These are phyloP conservation scores for Diaperis boleti DNA, from an alignment of 2,888 invertebrate species.

Conservation along the genomic window DNA sequence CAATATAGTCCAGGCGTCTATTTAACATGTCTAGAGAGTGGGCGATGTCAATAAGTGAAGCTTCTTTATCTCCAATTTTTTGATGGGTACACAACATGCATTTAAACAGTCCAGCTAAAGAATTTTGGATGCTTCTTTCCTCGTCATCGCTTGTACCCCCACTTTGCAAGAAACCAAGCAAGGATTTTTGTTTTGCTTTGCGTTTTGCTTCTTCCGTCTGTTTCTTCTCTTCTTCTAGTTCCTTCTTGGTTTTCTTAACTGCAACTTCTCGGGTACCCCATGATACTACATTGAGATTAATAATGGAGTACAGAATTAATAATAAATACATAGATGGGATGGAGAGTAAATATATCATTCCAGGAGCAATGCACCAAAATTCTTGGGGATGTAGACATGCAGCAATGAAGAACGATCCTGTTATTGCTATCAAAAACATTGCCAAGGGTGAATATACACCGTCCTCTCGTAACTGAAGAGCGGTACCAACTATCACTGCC, in stretches of 20 bases:
- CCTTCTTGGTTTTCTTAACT: slow-evolving; percentile 93
- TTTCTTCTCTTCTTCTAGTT: slow-evolving; percentile 89
- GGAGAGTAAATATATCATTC: slow-evolving; percentile 91
- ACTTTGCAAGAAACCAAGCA: slow-evolving; percentile 84
- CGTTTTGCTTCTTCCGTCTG: slow-evolving; percentile 85
- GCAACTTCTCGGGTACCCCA: slow-evolving; percentile 98
- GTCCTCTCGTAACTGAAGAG: slow-evolving; percentile 96
- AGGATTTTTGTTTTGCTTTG: slow-evolving; percentile 83
- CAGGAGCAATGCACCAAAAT: slow-evolving; percentile 94
- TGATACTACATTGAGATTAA: slow-evolving; percentile 94
- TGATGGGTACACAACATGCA: slow-evolving; percentile 92
- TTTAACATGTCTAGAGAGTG: slow-evolving; percentile 85
- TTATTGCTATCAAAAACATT: slow-evolving; percentile 95
- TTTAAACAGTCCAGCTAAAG: slow-evolving; percentile 89
- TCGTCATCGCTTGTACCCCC: slow-evolving; percentile 80
- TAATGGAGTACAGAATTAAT: slow-evolving; percentile 94
- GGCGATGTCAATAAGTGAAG: slow-evolving; percentile 86
- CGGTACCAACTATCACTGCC: slow-evolving; percentile 99
- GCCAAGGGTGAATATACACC: slow-evolving; percentile 97
- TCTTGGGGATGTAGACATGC: slow-evolving; percentile 98
- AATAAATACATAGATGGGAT: slow-evolving; percentile 98
- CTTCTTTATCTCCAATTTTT: slow-evolving; percentile 87
- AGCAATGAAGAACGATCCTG: slow-evolving; percentile 95
- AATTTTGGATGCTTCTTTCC: slow-evolving; percentile 91
- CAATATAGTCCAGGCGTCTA: slow-evolving; percentile 83